Conservation (phyloP, 2,113 vertebrate species). For the Litocranius walleri region DNA sequence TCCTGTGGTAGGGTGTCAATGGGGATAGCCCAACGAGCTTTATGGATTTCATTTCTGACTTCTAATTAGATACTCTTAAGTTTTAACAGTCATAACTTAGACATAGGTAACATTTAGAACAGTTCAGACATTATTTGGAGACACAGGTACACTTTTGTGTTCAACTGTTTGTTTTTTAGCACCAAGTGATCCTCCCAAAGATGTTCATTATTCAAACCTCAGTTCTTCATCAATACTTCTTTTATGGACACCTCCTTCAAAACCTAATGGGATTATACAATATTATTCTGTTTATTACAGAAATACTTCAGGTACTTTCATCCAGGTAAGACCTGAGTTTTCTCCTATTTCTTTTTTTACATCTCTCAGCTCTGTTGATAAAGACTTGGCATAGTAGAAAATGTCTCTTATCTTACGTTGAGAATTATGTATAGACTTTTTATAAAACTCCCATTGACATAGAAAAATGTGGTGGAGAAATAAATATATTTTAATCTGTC, state of each 20-base stretch:
- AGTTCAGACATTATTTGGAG: neutral
- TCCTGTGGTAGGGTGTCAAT: neutral
- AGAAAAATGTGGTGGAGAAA: neutral
- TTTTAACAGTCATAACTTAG: neutral
- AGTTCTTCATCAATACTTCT: conserved; percentile 86
- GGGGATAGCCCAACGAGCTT: accelerated
- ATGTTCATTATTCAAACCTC: conserved; percentile 85
- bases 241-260: conserved; percentile 88
- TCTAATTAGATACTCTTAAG: neutral
- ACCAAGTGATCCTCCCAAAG: conserved; percentile 89
- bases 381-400: neutral
- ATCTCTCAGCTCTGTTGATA: neutral
- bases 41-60: neutral
- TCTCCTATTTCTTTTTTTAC: neutral
- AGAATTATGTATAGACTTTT: neutral
- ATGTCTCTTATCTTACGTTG: neutral
- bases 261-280: conserved; percentile 90
- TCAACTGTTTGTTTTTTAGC: conserved; percentile 79
- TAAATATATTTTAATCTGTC: neutral
- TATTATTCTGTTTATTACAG: conserved; percentile 89
- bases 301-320: conserved; percentile 79
- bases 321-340: conserved; percentile 83
- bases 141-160: neutral
- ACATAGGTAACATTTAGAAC: neutral
- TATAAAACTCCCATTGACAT: neutral